These are phyloP conservation scores for Melieria picta DNA, from an alignment of 2,888 invertebrate species.

Conservation along the genomic window DNA sequence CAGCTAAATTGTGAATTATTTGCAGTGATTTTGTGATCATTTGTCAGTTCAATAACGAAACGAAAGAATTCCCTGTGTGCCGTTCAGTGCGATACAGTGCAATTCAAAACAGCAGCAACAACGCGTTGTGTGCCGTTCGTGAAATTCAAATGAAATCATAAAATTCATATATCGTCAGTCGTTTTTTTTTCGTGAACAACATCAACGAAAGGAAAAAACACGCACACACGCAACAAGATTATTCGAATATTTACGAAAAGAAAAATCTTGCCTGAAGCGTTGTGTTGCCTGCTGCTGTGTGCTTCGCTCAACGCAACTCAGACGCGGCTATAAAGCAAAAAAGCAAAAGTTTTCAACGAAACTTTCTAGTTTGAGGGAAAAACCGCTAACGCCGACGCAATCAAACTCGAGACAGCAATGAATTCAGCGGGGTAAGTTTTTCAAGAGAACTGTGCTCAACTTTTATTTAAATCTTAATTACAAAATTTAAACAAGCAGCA, in stretches of 20 bases:
- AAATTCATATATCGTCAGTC: background rate
- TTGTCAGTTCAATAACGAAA: background rate
- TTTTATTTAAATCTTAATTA: background rate
- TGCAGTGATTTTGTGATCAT: constrained; percentile 18
- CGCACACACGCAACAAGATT: no score
- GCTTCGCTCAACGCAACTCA: no score
- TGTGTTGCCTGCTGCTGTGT: no score
- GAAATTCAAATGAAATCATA: background rate
- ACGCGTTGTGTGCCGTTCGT: background rate
- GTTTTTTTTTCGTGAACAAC: no score
- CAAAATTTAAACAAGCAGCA: background rate
- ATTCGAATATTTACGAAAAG: no score
- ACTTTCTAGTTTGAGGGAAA: no score
- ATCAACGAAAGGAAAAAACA: no score
- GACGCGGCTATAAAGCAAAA: no score
- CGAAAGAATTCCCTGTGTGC: background rate
- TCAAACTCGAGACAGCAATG: constrained; percentile 10
- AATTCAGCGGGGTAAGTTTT: constrained; percentile 29
- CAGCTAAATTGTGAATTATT: background rate
- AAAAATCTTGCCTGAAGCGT: no score
- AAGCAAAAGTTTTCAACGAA: no score
- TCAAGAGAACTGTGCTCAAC: background rate
- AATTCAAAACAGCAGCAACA: background rate
- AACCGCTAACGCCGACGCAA: background rate
- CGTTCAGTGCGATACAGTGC: background rate